Base-by-base conservation (phyloP, 1,140 invertebrate genomes). In the Heliconius hermathena region DNA sequence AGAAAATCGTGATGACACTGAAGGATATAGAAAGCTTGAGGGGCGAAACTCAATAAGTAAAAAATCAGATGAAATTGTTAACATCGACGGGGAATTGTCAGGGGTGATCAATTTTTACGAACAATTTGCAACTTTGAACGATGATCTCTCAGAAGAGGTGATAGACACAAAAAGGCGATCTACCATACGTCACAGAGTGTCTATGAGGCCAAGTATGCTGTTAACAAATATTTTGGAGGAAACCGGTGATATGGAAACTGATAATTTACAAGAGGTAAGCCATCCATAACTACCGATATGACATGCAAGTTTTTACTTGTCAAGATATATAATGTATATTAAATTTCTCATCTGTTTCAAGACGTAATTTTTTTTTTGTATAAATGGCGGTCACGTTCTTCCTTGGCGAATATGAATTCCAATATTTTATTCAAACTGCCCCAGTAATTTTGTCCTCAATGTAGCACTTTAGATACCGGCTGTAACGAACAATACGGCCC, bases 151-250 rank as follows among this genome's bases (percentile, higher is more conserved):
- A 49, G 87, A 90, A 33, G 90, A 92, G 8, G 76, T 85, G 41
- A 74, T 78, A 13, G 86, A 89, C 52, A 54, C 84, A 33, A 89
- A 86, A 77, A 86, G 83, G 70, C 85, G 83, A 73, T 85, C 88
- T 13, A 86, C 87, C 1, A 75, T 79, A 8, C 83, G 86, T 22
- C 85, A 83, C 46, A 83, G 92, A 33, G 93, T 93, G 1, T 94
- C 93, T 0, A 85, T 93, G 74, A 89, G 93, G 73, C 93, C 93
- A 3, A 94, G 93, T 78, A 76, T 90, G 75, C 78, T 89, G n/a
- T 82, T 94, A 74, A 93, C 91, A 13, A 93, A 94, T 76, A 94
- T 94, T 33, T 79, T 81, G 41, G 93, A 94, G 82, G 93, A 94
- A 83, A 81, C 84, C 1, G 83, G 79, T 22, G 91, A 92, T n/a